Evolutionary conservation across 2,888 invertebrate species (phyloP).

Genomic region (Habroteleia sp.): DNA sequence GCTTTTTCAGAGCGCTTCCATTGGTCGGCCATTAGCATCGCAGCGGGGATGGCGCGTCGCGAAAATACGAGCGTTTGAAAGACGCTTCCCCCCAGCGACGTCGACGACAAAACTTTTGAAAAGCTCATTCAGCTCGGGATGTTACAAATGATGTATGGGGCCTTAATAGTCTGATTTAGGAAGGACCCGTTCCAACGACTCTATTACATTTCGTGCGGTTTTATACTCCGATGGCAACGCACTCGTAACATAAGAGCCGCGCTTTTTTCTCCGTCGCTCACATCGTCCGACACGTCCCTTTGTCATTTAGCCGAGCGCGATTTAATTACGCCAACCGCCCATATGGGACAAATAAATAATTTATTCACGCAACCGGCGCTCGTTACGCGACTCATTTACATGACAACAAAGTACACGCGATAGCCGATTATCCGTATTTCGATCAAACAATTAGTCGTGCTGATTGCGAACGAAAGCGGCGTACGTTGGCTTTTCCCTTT

Average conservation of each 20-base stretch:
- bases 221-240: conserved; percentile 12
- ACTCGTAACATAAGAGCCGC: conserved; percentile 22
- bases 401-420: conserved; percentile 31
- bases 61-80: conserved; percentile 53
- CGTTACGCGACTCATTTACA: conserved; percentile 46
- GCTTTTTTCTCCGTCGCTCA: conserved; percentile 5
- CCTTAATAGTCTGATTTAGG: conserved; percentile 61
- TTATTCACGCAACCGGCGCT: conserved; percentile 36
- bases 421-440: conserved; percentile 21
- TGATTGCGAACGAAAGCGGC: conserved; percentile 30
- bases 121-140: conserved; percentile 49
- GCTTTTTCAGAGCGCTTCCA: conserved; percentile 53
- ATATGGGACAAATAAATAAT: conserved; percentile 43
- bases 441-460: conserved; percentile 32
- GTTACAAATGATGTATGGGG: conserved; percentile 55
- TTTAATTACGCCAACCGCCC: conserved; percentile 43
- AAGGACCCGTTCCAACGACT: conserved; percentile 49
- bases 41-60: conserved; percentile 47
- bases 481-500: neutral
- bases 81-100: conserved; percentile 33
- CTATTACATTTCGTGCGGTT: conserved; percentile 60
- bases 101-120: conserved; percentile 49
- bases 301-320: conserved; percentile 32
- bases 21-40: conserved; percentile 62
- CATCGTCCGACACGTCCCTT: conserved; percentile 30